phyloP scores from a whole-genome alignment of 2,888 invertebrate species.

The Campaea margaritaria region DNA sequence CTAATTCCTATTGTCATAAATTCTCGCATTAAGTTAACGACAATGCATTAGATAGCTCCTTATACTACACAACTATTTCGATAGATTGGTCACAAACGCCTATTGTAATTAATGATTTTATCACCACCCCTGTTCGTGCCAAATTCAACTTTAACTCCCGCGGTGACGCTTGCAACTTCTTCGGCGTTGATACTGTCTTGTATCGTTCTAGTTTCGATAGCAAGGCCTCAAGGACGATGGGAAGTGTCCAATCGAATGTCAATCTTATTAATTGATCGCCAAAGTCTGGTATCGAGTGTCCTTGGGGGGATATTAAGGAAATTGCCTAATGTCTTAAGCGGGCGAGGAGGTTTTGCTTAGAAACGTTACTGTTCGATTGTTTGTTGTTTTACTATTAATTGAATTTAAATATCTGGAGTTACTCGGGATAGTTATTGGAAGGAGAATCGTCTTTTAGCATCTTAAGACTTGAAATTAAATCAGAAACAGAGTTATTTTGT shows the following conservation, averaged over 20 bases:
- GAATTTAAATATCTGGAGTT: slow-evolving; percentile 18
- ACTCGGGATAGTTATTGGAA: slow-evolving; percentile 1
- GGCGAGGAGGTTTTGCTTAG: slow-evolving; percentile 43
- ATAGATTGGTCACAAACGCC: slow-evolving; percentile 47
- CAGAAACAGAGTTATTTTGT: too few species aligned
- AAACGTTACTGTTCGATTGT: slow-evolving; percentile 70
- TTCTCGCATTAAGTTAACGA: slow-evolving; percentile 84
- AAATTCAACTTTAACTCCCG: slow-evolving; percentile 4
- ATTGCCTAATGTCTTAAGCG: slow-evolving; percentile 71
- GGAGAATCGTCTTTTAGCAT: too few species aligned
- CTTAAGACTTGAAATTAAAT: too few species aligned
- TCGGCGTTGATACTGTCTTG: slow-evolving; percentile 5
- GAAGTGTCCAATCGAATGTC: slow-evolving; percentile 32
- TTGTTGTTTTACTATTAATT: slow-evolving; percentile 35
- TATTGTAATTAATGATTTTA: slow-evolving; percentile 41
- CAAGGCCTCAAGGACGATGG: slow-evolving; percentile 30
- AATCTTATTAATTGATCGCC: neutral
- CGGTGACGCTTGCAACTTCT: slow-evolving; percentile 1
- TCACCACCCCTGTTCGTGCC: slow-evolving; percentile 13
- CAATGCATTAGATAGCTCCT: slow-evolving; percentile 63
- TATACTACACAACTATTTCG: slow-evolving; percentile 36
- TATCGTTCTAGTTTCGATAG: slow-evolving; percentile 13
- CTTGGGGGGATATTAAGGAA: slow-evolving; percentile 66
- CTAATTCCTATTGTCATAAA: slow-evolving; percentile 82
- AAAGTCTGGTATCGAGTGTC: slow-evolving; percentile 45